Percentiles rank a stretch among this genome's conserved stretches.
phyloP scores from a whole-genome alignment of 2,888 invertebrate species.

The Synergus japonicus region DNA sequence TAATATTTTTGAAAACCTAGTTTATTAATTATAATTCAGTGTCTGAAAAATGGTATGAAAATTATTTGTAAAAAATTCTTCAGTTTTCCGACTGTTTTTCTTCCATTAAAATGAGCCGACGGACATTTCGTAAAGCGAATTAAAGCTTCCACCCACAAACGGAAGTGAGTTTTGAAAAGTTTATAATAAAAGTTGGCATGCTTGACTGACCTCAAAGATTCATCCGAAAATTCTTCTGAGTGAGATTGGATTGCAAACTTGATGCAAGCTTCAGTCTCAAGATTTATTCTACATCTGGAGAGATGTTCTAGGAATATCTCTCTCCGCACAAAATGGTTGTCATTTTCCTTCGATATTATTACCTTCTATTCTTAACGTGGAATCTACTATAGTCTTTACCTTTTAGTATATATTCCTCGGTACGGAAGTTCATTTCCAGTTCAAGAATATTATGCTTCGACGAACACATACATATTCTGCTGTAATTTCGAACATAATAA shows the following conservation, averaged over 20 bases:
- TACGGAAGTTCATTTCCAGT: no score
- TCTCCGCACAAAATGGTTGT: neutral
- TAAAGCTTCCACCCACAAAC: neutral
- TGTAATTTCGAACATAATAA: no score
- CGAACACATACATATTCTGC: no score
- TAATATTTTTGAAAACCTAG: no score
- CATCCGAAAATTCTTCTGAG: neutral
- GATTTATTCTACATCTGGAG: neutral
- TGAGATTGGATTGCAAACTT: conserved; percentile 5
- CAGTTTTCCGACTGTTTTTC: neutral
- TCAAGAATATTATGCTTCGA: no score
- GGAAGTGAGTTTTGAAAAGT: neutral
- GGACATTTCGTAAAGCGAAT: neutral
- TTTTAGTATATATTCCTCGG: no score
- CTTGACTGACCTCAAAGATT: conserved; percentile 9
- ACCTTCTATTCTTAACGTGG: neutral
- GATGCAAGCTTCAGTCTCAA: conserved; percentile 14
- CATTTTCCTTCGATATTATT: neutral
- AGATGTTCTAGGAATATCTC: no score
- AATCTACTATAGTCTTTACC: neutral
- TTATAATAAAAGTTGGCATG: neutral
- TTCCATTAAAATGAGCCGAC: neutral
- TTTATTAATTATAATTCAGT: no score
- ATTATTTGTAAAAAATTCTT: neutral
- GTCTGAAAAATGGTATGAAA: neutral